Base-by-base conservation (phyloP, 2,797 vertebrate genomes). In the Otolemur crassicaudatus region DNA sequence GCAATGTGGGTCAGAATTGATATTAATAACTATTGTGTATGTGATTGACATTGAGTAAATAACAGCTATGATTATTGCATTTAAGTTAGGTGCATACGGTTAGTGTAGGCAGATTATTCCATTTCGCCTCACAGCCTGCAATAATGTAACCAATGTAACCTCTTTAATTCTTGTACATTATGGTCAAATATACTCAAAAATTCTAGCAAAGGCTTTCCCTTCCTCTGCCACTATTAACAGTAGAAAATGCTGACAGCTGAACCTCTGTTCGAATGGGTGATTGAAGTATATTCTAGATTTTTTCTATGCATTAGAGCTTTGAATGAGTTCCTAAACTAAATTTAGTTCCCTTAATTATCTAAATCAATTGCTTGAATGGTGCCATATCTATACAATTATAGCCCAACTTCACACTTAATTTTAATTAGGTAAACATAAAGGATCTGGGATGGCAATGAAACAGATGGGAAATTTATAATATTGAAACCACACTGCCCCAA, bases 351-450 rank as follows among this genome's bases (percentile, higher is more conserved):
- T 96, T 96, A 97, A 96, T 96, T 96, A 85, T 94, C 75, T 79
- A 77, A 94, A 90, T 87, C 80, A 95, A 75, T 96, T 97, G 67
- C 94, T 91, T 96, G 56, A 96, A 95, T 96, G 67, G 75, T 2
- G 5, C 12, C 10, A 90, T 92, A 85, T 80, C 87, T 93, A 90
- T 43, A 88, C 37, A 93, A 56, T 81, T 87, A 90, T 12, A 83
- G 67, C 72, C 73, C 49, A 90, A 91, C 13, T 95, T 83, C 65
- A 76, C 76, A 96, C 89, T 97, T 96, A 83, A 90, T 95, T 98
- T 97, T 97, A 96, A 97, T 97, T 96, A 97, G 92, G 70, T 90
- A 87, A 93, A 40, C 69, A 90, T 86, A 94, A 96, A 86, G 77
- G 87, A 90, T 65, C 27, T 92, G 27, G 22, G 27, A 76, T 95